phyloP scores from a whole-genome alignment of 64 coral and sea anemone species.

The Montipora sp. region DNA sequence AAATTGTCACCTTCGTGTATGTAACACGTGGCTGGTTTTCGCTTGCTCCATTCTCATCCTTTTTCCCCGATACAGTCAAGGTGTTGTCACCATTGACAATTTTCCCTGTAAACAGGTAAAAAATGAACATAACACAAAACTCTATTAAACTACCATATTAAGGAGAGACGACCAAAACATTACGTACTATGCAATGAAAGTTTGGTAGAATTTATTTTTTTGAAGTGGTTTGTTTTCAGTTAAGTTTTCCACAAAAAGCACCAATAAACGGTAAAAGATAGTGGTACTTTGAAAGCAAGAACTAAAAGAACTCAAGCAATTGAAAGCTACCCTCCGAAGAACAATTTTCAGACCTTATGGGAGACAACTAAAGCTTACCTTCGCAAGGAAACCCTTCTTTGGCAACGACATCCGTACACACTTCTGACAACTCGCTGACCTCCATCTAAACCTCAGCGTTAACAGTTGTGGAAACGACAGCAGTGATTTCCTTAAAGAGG shows the following conservation, averaged over 20 bases:
- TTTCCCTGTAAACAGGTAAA: neutral
- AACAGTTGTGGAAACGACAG: neutral
- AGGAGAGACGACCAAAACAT: neutral
- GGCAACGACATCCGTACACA: slow-evolving; percentile 2
- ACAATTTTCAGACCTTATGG: neutral
- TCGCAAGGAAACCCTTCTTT: neutral
- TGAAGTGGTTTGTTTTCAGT: slow-evolving; percentile 17
- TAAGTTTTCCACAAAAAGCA: neutral
- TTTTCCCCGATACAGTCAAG: neutral
- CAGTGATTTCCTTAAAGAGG: neutral
- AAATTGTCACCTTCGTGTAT: slow-evolving; percentile 63
- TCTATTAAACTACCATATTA: neutral
- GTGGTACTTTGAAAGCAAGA: neutral
- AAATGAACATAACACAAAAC: neutral
- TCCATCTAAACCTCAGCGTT: slow-evolving; percentile 44
- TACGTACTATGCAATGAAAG: neutral
- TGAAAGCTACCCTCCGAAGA: neutral
- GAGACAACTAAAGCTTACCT: neutral
- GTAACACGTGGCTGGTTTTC: slow-evolving; percentile 60
- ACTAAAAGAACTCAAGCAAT: neutral
- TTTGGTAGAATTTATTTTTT: neutral
- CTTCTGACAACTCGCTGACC: slow-evolving; percentile 34
- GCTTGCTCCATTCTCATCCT: neutral
- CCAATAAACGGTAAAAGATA: neutral
- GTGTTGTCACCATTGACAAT: neutral